phyloP scores from a whole-genome alignment of 2,888 invertebrate genomes.

The Amphimallon solstitiale region DNA sequence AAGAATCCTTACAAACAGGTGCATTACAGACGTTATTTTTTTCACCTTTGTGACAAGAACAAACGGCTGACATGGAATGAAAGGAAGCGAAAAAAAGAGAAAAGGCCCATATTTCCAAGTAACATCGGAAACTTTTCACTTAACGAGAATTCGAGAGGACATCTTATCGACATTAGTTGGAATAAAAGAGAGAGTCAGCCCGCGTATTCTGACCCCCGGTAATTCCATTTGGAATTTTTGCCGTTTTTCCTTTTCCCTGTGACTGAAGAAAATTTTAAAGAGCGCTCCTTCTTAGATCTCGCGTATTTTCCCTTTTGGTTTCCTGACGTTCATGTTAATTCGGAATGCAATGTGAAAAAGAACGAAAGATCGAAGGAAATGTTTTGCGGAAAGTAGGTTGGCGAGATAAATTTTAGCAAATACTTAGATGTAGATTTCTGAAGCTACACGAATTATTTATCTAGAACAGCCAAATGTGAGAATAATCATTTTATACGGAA shows the following conservation, averaged over 20 bases:
- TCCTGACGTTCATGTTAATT: not conserved
- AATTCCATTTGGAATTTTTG: constrained; percentile 31
- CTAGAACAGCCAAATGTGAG: too few relatives aligned
- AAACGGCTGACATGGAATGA: constrained; percentile 8
- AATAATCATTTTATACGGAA: too few relatives aligned
- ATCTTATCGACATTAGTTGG: constrained; percentile 30
- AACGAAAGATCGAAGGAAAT: too few relatives aligned
- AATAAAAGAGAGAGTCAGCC: constrained; percentile 17
- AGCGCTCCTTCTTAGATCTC: not conserved
- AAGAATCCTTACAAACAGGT: constrained; percentile 10
- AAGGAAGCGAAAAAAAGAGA: not conserved
- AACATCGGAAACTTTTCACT: constrained; percentile 33
- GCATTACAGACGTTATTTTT: not conserved
- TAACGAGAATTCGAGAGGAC: constrained; percentile 31
- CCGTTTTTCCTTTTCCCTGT: not conserved
- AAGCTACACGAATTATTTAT: too few relatives aligned
- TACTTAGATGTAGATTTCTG: too few relatives aligned
- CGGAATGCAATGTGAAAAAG: too few relatives aligned
- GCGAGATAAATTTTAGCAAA: too few relatives aligned
- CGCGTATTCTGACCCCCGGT: constrained; percentile 20
- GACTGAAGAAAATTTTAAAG: constrained; percentile 12
- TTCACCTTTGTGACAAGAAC: constrained; percentile 12
- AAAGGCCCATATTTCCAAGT: not conserved
- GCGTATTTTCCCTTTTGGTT: not conserved
- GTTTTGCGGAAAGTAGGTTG: too few relatives aligned